Percentiles rank a stretch among this genome's conserved stretches.
Evolutionary conservation across 2,797 vertebrate genomes (phyloP).

Genomic region (Sebastes nivosus): DNA sequence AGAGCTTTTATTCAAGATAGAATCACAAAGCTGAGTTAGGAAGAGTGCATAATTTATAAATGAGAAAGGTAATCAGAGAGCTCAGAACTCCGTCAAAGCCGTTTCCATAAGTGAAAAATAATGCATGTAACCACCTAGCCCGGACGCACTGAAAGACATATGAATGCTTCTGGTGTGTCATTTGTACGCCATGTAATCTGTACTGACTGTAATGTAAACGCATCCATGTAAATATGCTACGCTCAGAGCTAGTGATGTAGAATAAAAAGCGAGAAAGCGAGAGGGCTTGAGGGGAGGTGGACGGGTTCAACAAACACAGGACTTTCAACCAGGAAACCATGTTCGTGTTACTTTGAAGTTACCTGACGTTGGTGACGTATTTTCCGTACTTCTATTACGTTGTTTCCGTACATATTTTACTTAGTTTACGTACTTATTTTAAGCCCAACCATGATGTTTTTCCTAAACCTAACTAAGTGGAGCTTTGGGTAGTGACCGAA

Average conservation of each 20-base stretch:
- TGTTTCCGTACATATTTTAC: neutral
- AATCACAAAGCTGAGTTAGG: neutral
- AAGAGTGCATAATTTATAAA: neutral
- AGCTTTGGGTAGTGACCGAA: too few relatives aligned
- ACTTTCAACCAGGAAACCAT: too few relatives aligned
- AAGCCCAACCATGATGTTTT: neutral
- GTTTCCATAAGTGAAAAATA: neutral
- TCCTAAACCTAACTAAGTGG: neutral
- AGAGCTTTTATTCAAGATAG: neutral
- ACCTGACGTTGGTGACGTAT: neutral
- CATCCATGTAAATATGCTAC: too few relatives aligned
- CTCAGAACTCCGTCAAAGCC: neutral
- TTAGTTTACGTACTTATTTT: neutral
- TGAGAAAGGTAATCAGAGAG: neutral
- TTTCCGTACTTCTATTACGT: neutral
- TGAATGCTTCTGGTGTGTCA: too few relatives aligned
- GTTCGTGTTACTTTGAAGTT: neutral
- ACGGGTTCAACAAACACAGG: too few relatives aligned
- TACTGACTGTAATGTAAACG: too few relatives aligned
- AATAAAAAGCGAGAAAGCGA: too few relatives aligned
- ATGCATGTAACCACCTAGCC: neutral
- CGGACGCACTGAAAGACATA: too few relatives aligned
- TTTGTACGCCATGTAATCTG: too few relatives aligned
- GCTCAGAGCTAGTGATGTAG: too few relatives aligned
- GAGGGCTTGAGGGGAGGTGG: too few relatives aligned